Percentiles rank a stretch among this genome's conserved stretches.
phyloP scores from a whole-genome alignment of 2,888 invertebrate species.

The Drosophila atroscutellata region DNA sequence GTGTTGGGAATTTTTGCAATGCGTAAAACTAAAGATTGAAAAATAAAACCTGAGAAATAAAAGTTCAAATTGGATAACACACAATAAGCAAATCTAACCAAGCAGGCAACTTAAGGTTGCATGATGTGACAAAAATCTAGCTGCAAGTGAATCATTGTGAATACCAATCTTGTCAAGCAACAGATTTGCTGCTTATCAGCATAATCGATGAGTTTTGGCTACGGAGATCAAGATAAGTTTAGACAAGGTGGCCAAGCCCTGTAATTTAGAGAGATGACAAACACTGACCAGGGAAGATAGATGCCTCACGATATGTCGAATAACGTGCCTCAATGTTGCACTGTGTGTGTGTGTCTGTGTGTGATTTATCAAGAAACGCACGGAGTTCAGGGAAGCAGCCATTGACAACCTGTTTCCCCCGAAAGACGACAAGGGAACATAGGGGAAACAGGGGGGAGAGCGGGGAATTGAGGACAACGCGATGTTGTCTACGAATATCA shows the following conservation, averaged over 20 bases:
- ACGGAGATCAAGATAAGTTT: not conserved
- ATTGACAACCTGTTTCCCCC: constrained; percentile 75
- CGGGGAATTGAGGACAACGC: constrained; percentile 16
- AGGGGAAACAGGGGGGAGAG: no score
- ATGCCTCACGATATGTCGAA: not conserved
- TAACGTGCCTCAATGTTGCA: constrained; percentile 8
- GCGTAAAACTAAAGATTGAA: not conserved
- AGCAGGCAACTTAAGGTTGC: not conserved
- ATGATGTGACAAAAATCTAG: not conserved
- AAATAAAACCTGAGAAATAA: not conserved
- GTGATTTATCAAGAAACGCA: constrained; percentile 69
- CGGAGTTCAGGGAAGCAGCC: constrained; percentile 64
- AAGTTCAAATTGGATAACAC: not conserved
- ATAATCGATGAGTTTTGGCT: constrained; percentile 25
- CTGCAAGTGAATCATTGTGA: constrained; percentile 3
- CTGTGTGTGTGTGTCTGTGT: constrained; percentile 27
- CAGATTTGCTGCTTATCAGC: constrained; percentile 21
- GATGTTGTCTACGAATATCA: constrained; percentile 76
- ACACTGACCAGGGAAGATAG: constrained; percentile 9
- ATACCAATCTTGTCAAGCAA: not conserved
- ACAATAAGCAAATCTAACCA: not conserved
- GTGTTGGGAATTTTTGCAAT: constrained; percentile 6
- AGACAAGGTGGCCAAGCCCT: constrained; percentile 25
- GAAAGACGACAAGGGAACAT: constrained; percentile 19
- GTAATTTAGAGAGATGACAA: constrained; percentile 29